Evolutionary conservation across 2,797 vertebrate species (phyloP), one percentile per base, ranked within the genome.

Genomic region (Scolopax rusticola): DNA sequence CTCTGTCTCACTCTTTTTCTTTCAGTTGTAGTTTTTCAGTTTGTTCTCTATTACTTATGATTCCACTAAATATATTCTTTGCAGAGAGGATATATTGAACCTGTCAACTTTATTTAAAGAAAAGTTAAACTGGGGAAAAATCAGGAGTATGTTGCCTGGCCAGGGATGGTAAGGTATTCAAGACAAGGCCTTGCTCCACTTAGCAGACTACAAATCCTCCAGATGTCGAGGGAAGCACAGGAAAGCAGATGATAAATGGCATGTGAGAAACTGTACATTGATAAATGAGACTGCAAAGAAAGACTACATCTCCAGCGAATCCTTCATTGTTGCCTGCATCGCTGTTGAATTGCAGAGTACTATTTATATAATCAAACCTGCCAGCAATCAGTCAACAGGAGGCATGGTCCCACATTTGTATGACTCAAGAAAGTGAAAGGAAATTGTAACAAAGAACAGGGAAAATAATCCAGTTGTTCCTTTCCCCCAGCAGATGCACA

Each of bases 21-120:
- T 88, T 80, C 3, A 17, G 50, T 67, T 69, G 59, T 45, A 95
- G 67, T 41, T 82, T 87, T 94, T 95, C 74, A 40, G 78, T 89
- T 97, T 89, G 79, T 79, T 94, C 60, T 73, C 79, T 92, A n/a
- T 89, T 90, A 80, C 90, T 91, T 93, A 86, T 5, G 6, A 78
- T 91, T 90, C 54, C 40, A 67, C 84, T 90, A 91, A 91, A 94
- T 64, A 89, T 65, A 94, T 94, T 90, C 68, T 89, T 93, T 89
- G 56, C 81, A 79, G 87, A 1, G 3, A 95, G 95, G 61, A 94
- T 96, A 84, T 96, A 97, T 95, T 95, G 96, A 95, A 95, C 54
- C 74, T 96, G 96, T 96, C 97, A 97, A 93, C 87, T 97, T 97
- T 97, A 92, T 95, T 97, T 97, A 96, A 97, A 96, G 90, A 94